Conservation (phyloP, 2,888 invertebrate species). For the Argyra leucocephala region DNA sequence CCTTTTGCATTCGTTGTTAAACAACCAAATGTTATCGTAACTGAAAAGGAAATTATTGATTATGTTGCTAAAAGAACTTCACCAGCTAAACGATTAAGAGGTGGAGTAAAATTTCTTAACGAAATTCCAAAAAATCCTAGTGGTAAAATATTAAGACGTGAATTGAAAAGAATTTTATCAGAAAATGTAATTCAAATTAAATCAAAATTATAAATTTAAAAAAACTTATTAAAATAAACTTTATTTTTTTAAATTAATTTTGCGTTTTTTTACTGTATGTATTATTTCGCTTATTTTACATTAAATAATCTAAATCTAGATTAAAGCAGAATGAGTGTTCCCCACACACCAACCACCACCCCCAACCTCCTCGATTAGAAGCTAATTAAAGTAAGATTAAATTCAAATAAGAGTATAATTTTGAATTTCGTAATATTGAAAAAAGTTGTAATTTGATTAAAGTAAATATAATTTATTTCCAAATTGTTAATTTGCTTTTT, state of each 20-base stretch:
- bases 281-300: too few species aligned
- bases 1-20: slow-evolving; percentile 67
- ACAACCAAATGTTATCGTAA: slow-evolving; percentile 46
- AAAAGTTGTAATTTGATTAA: not conserved
- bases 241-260: too few species aligned
- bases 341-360: too few species aligned
- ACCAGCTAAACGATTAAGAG: slow-evolving; percentile 62
- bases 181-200: slow-evolving; percentile 26
- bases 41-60: slow-evolving; percentile 49
- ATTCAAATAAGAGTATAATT: too few species aligned
- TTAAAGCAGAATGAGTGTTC: too few species aligned
- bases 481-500: not conserved
- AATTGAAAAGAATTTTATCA: slow-evolving; percentile 34
- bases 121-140: slow-evolving; percentile 67
- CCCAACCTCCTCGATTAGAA: too few species aligned
- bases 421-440: too few species aligned
- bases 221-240: too few species aligned
- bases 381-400: too few species aligned
- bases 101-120: slow-evolving; percentile 63
- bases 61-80: slow-evolving; percentile 53
- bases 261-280: too few species aligned
- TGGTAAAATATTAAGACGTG: slow-evolving; percentile 66
- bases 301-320: too few species aligned
- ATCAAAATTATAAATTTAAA: not conserved
- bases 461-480: slow-evolving; percentile 6